Evolutionary conservation across 2,113 vertebrate genomes (phyloP).

Genomic region (Catharus fuscescens): DNA sequence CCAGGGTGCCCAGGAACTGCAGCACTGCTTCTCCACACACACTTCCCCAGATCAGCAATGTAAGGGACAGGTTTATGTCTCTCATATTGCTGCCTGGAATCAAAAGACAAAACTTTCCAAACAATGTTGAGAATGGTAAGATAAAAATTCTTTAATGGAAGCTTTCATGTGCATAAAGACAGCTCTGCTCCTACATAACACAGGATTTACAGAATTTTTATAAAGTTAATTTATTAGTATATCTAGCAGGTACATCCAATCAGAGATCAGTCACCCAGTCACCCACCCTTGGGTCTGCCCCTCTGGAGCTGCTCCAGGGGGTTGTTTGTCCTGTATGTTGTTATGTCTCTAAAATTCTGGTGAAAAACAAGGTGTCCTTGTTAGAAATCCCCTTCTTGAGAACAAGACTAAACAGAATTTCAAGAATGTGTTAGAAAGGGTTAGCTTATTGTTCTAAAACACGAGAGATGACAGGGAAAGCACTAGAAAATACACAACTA

Average conservation of each 20-base stretch:
- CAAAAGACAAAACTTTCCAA: neutral
- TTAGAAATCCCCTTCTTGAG: neutral
- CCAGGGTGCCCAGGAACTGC: neutral
- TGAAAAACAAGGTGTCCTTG: neutral
- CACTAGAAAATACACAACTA: neutral
- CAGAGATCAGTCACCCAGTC: neutral
- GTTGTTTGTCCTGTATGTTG: neutral
- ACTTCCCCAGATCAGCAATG: fast-evolving
- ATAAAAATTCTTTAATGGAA: neutral
- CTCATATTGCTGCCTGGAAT: neutral
- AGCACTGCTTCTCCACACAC: neutral
- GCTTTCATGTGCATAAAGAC: neutral
- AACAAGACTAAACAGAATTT: neutral
- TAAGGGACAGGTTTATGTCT: neutral
- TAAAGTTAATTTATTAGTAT: neutral
- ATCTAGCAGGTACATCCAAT: neutral
- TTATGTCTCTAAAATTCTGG: neutral
- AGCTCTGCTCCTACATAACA: fast-evolving
- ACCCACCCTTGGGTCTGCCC: neutral
- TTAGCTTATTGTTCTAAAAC: neutral
- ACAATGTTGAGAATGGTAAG: neutral
- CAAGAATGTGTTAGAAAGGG: neutral
- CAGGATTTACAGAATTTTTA: neutral
- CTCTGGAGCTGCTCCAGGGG: neutral
- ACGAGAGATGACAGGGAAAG: neutral